Base-by-base conservation (phyloP, 2,113 vertebrate species). In the Eidolon helvum region DNA sequence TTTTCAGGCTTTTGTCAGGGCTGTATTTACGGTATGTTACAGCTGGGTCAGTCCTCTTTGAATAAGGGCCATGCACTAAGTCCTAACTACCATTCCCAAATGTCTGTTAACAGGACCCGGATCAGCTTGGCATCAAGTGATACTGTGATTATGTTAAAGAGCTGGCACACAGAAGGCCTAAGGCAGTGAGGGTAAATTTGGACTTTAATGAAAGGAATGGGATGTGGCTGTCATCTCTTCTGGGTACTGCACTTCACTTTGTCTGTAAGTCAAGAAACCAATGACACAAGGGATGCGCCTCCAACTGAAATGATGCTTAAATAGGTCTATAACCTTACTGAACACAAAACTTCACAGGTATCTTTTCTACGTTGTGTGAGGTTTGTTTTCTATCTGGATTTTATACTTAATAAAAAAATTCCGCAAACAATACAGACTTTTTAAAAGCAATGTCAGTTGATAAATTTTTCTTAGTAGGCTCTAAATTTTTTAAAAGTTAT, bases 71-170 rank as follows among this genome's bases (percentile, higher is more conserved):
- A 68, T 38, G 57, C 48, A 35, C 82, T 68, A 43, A 75, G 75
- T 88, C 66, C 91, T 97, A 94, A 94, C 71, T 92, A 92, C 38
- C 66, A 88, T 77, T 86, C 26, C 87, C 78, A 74, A 79, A 92
- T 59, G 82, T 21, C 91, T 83, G 35, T 93, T 90, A 95, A 66
- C 40, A 69, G 59, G 91, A 50, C n/a, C 61, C 7, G 16, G 84
- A 89, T 80, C 72, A 82, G 91, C 43, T 33, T 75, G 35, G 38
- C 68, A 89, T 53, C 38, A 53, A 86, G 24, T 68, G 61, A 72
- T 61, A 48, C 5, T 26, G 16, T 28, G 72, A 86, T 75, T 85
- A 22, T 69, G 48, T 38, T 91, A 85, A 90, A 96, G 48, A 86
- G 48, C 59, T 19, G 8, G 16, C 2, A 7, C n/a, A 43, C 33